Evolutionary conservation across 2,888 invertebrate species (phyloP), one percentile per base, ranked within the genome.

Genomic region (Cosmia trapezina): DNA sequence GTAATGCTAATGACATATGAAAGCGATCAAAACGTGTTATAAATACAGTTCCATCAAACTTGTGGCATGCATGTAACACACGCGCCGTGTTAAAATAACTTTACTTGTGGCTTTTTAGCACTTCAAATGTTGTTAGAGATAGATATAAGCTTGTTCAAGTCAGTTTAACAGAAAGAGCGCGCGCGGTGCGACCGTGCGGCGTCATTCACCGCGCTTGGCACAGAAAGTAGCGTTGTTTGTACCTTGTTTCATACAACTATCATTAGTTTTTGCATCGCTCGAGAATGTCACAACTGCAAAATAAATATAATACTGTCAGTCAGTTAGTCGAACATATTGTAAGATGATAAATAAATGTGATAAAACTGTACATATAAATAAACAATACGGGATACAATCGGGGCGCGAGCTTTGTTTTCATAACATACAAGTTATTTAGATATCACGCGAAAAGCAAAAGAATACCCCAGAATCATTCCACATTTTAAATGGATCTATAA

Each of bases 251-350:
- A 87, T 89, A 92, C 89, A 89, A 93, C 89, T 89, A 90, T 89
- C 89, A 86, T 88, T 92, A 88, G 88, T 84, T 89, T 92, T 93
- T 79, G 93, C 93, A 87, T 94, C 95, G 86, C 92, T 91, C 89
- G 94, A 94, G 91, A 96, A 96, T 86, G 94, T 95, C 91, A 96
- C 95, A 90, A 94, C 93, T 95, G 94, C 65, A 94, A 95, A 90
- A 90, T 89, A 93, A 92, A 91, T 87, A 89, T 78, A 87, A 78
- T 80, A 83, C 71, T 73, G 87, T 88, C 88, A 88, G 86, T 87
- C 85, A 28, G 87, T 86, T 83, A 80, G 89, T 87, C 80, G 56
- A 66, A 76, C 62, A 74, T 71, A 76, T 67, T 54, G 14, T 70
- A 73, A 59, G 9, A 37, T 63, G 33, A 74, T 70, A 77, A 53